Conservation (phyloP, 2,113 vertebrate species). For the Dunckerocampus dactyliophorus region DNA sequence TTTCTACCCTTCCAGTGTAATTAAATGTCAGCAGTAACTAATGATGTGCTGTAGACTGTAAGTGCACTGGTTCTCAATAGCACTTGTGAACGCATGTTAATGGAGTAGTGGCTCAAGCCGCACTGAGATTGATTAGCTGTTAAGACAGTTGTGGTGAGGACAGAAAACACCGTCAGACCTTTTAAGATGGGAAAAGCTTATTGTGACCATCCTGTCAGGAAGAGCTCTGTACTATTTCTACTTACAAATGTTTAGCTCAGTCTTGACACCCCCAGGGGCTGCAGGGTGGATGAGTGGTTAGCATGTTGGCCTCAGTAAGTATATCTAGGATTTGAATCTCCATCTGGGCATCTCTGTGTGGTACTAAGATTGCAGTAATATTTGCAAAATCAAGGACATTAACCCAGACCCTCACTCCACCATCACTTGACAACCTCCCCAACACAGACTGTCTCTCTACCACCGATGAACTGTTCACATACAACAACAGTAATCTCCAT, state of each 20-base stretch:
- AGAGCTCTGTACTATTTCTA: neutral
- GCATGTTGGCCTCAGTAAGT: no score
- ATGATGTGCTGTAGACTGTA: conserved; percentile 15
- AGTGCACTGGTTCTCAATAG: conserved; percentile 11
- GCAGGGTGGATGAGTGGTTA: no score
- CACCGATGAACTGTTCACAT: no score
- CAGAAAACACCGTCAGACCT: neutral
- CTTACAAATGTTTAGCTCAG: neutral
- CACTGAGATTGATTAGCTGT: conserved; percentile 19
- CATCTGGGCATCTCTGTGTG: no score
- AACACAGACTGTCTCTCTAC: no score
- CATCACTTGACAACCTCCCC: no score
- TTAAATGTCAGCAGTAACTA: conserved; percentile 31
- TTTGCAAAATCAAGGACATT: no score
- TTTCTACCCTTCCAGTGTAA: conserved; percentile 14
- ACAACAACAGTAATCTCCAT: no score
- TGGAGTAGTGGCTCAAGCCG: conserved; percentile 1
- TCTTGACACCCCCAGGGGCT: no score
- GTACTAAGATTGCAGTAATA: no score
- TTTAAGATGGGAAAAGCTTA: neutral
- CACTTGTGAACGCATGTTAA: conserved; percentile 3
- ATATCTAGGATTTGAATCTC: no score
- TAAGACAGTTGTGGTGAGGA: conserved; percentile 13
- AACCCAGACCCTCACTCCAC: no score
- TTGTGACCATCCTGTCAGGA: neutral